Percentiles rank a stretch among this genome's conserved stretches.
phyloP scores from a whole-genome alignment of 2,888 invertebrate genomes.

The Stenchaetothrips biformis region DNA sequence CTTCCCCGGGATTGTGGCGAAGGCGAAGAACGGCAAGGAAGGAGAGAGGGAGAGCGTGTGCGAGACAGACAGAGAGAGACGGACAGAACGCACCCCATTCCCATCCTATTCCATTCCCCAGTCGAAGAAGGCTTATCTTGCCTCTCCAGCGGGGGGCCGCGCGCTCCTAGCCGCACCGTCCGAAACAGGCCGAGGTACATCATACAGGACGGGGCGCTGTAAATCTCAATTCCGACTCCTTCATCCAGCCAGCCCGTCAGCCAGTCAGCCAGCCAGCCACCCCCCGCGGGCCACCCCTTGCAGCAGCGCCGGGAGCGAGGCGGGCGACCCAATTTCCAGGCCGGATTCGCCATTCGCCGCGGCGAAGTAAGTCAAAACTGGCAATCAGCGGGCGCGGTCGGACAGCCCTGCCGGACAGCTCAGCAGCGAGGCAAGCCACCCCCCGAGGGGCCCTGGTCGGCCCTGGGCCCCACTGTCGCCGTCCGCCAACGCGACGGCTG shows the following conservation, averaged over 20 bases:
- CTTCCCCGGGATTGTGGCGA: too few species aligned
- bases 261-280: neutral
- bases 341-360: neutral
- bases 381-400: neutral
- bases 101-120: neutral
- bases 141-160: neutral
- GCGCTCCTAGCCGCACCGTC: neutral
- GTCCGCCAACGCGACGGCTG: too few species aligned
- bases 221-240: slow-evolving; percentile 13
- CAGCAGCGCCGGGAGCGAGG: neutral
- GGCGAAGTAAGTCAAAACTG: slow-evolving; percentile 14
- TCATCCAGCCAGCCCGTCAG: neutral
- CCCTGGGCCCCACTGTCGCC: too few species aligned
- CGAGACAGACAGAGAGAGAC: neutral
- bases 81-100: neutral
- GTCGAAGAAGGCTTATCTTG: neutral
- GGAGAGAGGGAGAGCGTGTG: neutral
- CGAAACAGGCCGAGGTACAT: neutral
- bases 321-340: neutral
- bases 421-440: neutral
- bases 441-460: too few species aligned
- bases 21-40: neutral
- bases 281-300: neutral
- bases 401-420: neutral
- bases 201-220: neutral